Evolutionary conservation across 2,888 invertebrate genomes (phyloP), one percentile per base, ranked within the genome.

Genomic region (Xestia ashworthii): DNA sequence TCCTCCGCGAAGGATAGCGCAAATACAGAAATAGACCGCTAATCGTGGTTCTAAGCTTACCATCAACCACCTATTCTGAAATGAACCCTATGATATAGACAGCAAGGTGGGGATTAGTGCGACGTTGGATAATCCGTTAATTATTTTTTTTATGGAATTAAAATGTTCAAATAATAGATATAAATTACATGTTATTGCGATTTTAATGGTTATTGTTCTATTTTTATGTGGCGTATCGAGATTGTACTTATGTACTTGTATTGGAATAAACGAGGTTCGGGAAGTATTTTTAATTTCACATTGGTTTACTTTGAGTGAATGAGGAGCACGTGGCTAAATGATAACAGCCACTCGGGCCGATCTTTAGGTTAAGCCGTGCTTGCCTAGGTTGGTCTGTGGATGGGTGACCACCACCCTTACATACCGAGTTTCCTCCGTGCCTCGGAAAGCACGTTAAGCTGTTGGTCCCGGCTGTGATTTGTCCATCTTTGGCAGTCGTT

Each of bases 11-110:
- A 92, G 93, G 92, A 89, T 89, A 91, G 89, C 91, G 90, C 91
- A 92, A 92, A 93, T 92, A 93, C 91, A 93, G 92, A 92, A 91
- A 93, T 90, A 93, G 85, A 87, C 86, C 89, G 90, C 93, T 95
- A 94, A 94, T 94, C 94, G 93, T 80, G 80, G 78, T 82, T 76
- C 87, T 87, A 86, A 87, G 87, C 88, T 87, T 86, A 79, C 60
- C 3, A 25, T 19, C 50, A 62, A 22, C 25, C 19, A 44, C 0
- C 19, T 76, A 71, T 19, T 5, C 25, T 32, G 88, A 88, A 83
- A 71, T 68, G 19, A 58, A 60, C 81, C 62, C 66, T 86, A 78
- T n/a, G 0, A 0, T 0, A 0, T 4, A 0, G 0, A 0, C 0
- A 0, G 32, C 78, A 83, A 32, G 32, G 41, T 66, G 0, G 5